Percentiles rank a stretch among this genome's conserved stretches.
These are phyloP conservation scores for Hypanus sabinus DNA, from an alignment of 2,113 vertebrate species.

Conservation along the genomic window DNA sequence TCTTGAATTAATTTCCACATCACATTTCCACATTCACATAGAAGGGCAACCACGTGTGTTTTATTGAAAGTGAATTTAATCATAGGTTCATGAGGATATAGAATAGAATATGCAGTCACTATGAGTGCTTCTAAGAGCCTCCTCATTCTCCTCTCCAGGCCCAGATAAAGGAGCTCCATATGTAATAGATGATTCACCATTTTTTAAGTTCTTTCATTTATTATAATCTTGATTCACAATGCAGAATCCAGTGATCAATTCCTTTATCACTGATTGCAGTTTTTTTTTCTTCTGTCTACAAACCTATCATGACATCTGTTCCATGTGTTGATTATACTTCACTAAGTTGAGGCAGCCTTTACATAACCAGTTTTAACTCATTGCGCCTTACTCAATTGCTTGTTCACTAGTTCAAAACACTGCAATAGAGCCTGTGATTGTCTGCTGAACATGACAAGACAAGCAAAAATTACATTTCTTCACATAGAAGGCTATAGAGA, in stretches of 20 bases:
- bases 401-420: background rate
- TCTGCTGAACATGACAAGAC: background rate
- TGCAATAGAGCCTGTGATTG: background rate
- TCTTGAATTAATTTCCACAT: background rate
- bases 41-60: background rate
- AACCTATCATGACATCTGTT: background rate
- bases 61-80: background rate
- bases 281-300: background rate
- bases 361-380: background rate
- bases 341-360: background rate
- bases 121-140: background rate
- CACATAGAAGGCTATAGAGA: too few relatives aligned
- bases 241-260: background rate
- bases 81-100: background rate
- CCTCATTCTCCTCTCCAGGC: background rate
- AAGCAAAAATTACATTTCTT: too few relatives aligned
- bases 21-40: background rate
- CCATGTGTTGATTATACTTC: background rate
- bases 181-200: background rate
- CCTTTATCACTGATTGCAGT: background rate
- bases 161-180: background rate
- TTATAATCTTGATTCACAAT: background rate
- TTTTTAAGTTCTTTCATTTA: background rate
- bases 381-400: background rate
- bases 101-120: background rate